phyloP scores from a whole-genome alignment of 2,113 vertebrate species.

The Peromyscus leucopus region DNA sequence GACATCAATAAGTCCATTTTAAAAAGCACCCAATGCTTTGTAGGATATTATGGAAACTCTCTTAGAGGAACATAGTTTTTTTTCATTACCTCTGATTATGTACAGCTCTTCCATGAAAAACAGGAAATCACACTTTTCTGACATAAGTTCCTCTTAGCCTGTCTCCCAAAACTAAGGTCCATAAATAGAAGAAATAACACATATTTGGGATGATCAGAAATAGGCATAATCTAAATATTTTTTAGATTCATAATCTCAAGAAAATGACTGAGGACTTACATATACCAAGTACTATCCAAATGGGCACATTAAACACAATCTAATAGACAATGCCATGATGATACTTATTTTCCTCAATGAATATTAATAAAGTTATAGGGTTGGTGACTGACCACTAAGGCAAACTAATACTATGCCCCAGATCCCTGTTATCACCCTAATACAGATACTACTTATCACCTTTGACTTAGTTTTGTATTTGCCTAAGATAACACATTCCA shows the following conservation, averaged over 20 bases:
- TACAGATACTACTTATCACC: not conserved
- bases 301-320: not conserved
- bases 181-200: slow-evolving; percentile 40
- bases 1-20: slow-evolving; percentile 75
- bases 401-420: not conserved
- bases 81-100: slow-evolving; percentile 63
- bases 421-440: not conserved
- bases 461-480: slow-evolving; percentile 45
- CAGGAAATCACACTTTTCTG: slow-evolving; percentile 37
- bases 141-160: slow-evolving; percentile 38
- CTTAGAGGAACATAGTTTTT: slow-evolving; percentile 57
- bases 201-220: slow-evolving; percentile 19
- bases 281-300: not conserved
- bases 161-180: not conserved
- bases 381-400: not conserved
- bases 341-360: slow-evolving; percentile 58
- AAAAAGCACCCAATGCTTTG: slow-evolving; percentile 72
- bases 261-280: not conserved
- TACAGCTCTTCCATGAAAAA: slow-evolving; percentile 57
- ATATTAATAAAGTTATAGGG: slow-evolving; percentile 8
- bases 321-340: slow-evolving; percentile 9
- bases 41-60: slow-evolving; percentile 55
- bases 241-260: slow-evolving; percentile 19
- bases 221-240: slow-evolving; percentile 29
- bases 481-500: slow-evolving; percentile 15